Evolutionary conservation across 2,888 invertebrate genomes (phyloP).

Genomic region (Tenodera sinensis): DNA sequence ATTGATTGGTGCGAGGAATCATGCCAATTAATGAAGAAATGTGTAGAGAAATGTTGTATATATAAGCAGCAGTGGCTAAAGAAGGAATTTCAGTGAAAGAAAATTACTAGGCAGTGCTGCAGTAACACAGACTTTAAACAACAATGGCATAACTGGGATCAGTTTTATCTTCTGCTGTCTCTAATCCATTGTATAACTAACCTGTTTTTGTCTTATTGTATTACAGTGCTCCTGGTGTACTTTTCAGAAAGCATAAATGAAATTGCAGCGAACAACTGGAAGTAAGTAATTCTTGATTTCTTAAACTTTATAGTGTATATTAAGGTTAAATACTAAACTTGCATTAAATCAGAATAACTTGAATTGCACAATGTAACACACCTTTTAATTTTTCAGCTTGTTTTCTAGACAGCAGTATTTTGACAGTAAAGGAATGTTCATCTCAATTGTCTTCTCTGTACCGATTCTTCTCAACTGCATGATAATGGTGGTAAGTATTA

Average conservation of each 20-base stretch:
- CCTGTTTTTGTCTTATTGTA: slow-evolving; percentile 30
- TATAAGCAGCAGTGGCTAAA: too few species aligned
- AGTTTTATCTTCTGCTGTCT: too few species aligned
- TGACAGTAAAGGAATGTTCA: slow-evolving; percentile 89
- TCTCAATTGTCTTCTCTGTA: slow-evolving; percentile 90
- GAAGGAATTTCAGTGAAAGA: too few species aligned
- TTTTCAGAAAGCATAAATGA: slow-evolving; percentile 89
- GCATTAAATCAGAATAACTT: too few species aligned
- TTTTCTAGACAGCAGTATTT: slow-evolving; percentile 92
- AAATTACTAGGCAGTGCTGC: too few species aligned
- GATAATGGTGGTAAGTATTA: slow-evolving; percentile 84
- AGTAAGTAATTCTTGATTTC: slow-evolving; percentile 42
- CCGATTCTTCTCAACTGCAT: slow-evolving; percentile 89
- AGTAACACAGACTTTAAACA: too few species aligned
- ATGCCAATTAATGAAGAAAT: too few species aligned
- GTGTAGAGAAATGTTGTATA: too few species aligned
- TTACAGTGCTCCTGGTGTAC: slow-evolving; percentile 80
- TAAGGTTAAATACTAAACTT: background rate
- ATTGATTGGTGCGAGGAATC: too few species aligned
- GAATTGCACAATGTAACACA: background rate
- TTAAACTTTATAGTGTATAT: slow-evolving; percentile 9
- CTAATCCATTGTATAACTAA: background rate
- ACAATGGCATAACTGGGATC: too few species aligned
- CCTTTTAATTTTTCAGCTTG: slow-evolving; percentile 46
- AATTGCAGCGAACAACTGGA: slow-evolving; percentile 84